Conservation (phyloP, 1,140 invertebrate species). For the Zaprionus taronus region DNA sequence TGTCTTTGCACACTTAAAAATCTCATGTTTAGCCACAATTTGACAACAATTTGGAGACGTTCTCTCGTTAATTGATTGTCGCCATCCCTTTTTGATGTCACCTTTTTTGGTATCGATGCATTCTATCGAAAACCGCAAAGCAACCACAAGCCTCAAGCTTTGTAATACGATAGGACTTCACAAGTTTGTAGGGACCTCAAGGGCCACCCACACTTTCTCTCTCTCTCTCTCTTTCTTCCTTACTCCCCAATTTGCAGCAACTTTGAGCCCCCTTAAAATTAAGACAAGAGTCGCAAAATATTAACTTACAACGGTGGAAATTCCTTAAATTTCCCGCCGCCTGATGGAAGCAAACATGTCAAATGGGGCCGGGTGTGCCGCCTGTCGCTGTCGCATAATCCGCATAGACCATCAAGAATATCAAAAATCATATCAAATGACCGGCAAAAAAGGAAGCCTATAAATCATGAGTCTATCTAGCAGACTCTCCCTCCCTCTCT, state of each 20-base stretch:
- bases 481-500: not conserved
- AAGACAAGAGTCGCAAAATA: constrained; percentile 11
- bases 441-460: constrained; percentile 20
- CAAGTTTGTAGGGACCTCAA: not conserved
- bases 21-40: not conserved
- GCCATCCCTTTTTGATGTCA: not conserved
- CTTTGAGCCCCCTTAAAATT: constrained; percentile 4
- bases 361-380: constrained; percentile 6
- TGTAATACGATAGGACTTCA: constrained; percentile 2
- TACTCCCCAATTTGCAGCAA: not conserved
- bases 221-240: not conserved
- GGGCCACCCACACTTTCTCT: not conserved
- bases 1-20: not conserved
- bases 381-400: not conserved
- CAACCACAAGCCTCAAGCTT: not conserved
- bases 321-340: constrained; percentile 5
- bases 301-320: constrained; percentile 30
- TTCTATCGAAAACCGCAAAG: constrained; percentile 4
- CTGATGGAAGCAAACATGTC: constrained; percentile 24
- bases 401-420: constrained; percentile 4
- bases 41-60: not conserved
- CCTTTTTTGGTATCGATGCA: constrained; percentile 3
- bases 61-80: not conserved
- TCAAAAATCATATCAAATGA: constrained; percentile 21
- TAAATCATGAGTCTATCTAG: constrained; percentile 14